Conservation (phyloP, 2,113 vertebrate species). For the Myotis lucifugus region DNA sequence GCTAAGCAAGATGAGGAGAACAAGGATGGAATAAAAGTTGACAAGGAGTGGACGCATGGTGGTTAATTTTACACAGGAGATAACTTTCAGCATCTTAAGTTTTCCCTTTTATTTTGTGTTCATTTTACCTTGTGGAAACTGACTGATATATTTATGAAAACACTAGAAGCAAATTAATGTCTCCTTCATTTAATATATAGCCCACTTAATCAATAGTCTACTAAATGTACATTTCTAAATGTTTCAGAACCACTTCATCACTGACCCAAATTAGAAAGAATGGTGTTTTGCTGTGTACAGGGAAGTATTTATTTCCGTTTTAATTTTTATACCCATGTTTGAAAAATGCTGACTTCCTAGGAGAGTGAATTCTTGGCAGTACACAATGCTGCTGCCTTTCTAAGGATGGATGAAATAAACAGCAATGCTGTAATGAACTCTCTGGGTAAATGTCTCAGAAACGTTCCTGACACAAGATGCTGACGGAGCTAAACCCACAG, state of each 20-base stretch:
- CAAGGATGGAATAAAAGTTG: neutral
- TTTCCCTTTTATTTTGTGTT: neutral
- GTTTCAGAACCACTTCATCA: neutral
- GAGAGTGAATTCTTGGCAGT: slow-evolving; percentile 24
- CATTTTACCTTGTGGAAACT: neutral
- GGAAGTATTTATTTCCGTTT: slow-evolving; percentile 12
- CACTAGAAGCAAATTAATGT: neutral
- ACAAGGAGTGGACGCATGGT: neutral
- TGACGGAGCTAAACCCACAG: slow-evolving; percentile 40
- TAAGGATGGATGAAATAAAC: neutral
- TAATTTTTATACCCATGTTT: slow-evolving; percentile 46
- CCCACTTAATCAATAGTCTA: neutral
- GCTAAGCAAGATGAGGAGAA: neutral
- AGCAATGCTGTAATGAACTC: slow-evolving; percentile 7
- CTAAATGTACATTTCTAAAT: neutral
- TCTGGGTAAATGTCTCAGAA: slow-evolving; percentile 54
- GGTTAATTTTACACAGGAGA: neutral
- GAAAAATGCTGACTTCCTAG: slow-evolving; percentile 67
- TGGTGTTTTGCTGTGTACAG: neutral
- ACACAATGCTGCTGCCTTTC: neutral
- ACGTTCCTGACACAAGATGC: slow-evolving; percentile 53
- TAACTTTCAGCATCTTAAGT: neutral
- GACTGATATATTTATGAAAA: neutral
- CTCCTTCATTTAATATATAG: neutral
- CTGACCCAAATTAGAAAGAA: neutral